Percentiles rank a stretch among this genome's conserved stretches.
phyloP scores from a whole-genome alignment of 2,888 invertebrate genomes.

The Nephrotoma flavescens region DNA sequence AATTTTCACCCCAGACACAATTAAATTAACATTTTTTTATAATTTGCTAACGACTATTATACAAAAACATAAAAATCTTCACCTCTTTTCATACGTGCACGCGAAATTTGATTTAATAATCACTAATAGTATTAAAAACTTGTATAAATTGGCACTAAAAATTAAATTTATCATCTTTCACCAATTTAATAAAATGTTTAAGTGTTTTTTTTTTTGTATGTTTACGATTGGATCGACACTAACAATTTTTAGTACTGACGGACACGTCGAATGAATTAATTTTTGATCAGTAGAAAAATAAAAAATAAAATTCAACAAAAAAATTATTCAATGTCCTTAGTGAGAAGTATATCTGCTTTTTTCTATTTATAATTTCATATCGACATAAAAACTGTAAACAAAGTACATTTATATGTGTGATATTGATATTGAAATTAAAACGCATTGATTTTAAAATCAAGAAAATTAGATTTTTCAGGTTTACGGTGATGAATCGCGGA shows the following conservation, averaged over 20 bases:
- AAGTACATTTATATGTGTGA: not conserved
- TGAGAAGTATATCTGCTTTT: not conserved
- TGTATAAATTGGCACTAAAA: not conserved
- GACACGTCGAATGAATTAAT: not conserved
- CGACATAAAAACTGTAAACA: not conserved
- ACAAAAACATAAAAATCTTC: not conserved
- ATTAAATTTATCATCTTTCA: not conserved
- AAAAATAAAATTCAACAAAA: not conserved
- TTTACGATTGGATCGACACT: not conserved
- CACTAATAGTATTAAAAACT: not conserved
- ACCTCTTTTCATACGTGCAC: not conserved
- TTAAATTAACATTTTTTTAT: not conserved
- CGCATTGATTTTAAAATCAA: not conserved
- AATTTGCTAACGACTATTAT: not conserved
- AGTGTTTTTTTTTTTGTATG: not conserved
- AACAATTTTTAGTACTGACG: not conserved
- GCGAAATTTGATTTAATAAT: not conserved
- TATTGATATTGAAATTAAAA: not conserved
- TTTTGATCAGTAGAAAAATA: not conserved
- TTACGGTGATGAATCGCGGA: not conserved
- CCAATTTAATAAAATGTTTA: not conserved
- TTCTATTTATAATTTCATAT: not conserved
- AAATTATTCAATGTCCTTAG: not conserved
- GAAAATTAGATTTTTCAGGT: not conserved
- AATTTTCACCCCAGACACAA: not conserved